phyloP scores from a whole-genome alignment of 2,797 vertebrate genomes.

The Synanceia verrucosa region DNA sequence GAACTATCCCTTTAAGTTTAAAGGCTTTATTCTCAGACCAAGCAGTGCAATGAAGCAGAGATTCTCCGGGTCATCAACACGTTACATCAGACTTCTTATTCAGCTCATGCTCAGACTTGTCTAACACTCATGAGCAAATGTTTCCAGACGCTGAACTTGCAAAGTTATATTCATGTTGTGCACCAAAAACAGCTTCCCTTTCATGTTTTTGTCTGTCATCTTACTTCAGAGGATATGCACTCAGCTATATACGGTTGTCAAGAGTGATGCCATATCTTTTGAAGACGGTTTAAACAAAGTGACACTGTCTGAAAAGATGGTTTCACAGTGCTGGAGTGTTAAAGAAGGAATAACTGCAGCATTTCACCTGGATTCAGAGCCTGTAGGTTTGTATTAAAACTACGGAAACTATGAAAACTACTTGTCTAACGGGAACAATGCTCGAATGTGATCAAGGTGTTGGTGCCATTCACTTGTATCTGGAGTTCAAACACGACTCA shows the following conservation, averaged over 20 bases:
- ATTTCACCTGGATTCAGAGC: constrained; percentile 14
- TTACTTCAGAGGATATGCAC: constrained; percentile 37
- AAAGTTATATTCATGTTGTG: constrained; percentile 43
- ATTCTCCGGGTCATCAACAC: constrained; percentile 36
- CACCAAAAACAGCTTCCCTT: constrained; percentile 50
- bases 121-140: constrained; percentile 41
- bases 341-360: constrained; percentile 4
- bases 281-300: constrained; percentile 44
- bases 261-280: constrained; percentile 33
- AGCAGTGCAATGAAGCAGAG: constrained; percentile 27
- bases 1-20: not conserved
- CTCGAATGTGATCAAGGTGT: constrained; percentile 10
- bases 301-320: constrained; percentile 39
- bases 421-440: not conserved
- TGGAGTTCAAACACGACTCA: not conserved
- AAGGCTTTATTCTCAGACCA: constrained; percentile 4
- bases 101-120: constrained; percentile 25
- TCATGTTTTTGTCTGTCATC: constrained; percentile 49
- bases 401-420: not conserved
- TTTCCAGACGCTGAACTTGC: constrained; percentile 45
- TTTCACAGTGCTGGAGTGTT: constrained; percentile 10
- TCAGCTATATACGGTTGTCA: constrained; percentile 44
- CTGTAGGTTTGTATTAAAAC: not conserved
- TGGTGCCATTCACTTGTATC: constrained; percentile 16
- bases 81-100: constrained; percentile 41